A percentile compares a stretch with the other conserved stretches of the same genome.
Evolutionary conservation across 1,140 invertebrate species (phyloP).

Genomic region (Heliothis subflexa): DNA sequence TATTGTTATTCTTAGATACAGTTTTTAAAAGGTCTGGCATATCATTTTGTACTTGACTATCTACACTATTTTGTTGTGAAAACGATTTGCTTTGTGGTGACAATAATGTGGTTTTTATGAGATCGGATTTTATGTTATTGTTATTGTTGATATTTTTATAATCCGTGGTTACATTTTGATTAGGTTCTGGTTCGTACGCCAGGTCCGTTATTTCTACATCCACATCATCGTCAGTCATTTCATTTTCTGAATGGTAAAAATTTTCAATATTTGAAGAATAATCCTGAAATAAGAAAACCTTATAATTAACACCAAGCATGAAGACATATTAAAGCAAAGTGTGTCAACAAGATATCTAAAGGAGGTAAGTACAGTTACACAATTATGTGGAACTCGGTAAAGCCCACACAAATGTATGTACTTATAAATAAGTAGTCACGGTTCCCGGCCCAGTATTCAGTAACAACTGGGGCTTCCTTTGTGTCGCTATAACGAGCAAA

Average conservation of each 20-base stretch:
- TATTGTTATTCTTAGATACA: conserved; percentile 72
- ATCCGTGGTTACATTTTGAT: conserved; percentile 54
- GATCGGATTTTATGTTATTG: conserved; percentile 58
- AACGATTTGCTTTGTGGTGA: conserved; percentile 46
- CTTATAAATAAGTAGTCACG: conserved; percentile 3
- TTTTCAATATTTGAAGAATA: conserved; percentile 79
- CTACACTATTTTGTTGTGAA: conserved; percentile 51
- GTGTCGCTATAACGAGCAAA: conserved; percentile 52
- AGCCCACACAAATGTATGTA: conserved; percentile 12
- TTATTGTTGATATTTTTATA: conserved; percentile 63
- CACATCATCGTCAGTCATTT: conserved; percentile 82
- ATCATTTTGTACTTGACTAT: conserved; percentile 63
- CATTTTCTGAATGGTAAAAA: conserved; percentile 82
- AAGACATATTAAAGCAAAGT: background rate
- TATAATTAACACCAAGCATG: background rate
- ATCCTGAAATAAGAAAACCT: conserved; percentile 65
- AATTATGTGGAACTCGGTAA: conserved; percentile 2
- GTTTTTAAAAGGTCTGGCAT: conserved; percentile 80
- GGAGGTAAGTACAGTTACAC: background rate
- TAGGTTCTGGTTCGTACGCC: conserved; percentile 58
- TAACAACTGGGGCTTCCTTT: conserved; percentile 61
- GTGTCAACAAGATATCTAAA: conserved; percentile 1
- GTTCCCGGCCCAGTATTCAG: conserved; percentile 30
- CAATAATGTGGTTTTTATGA: conserved; percentile 45
- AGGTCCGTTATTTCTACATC: conserved; percentile 72